Percentiles rank a stretch among this genome's conserved stretches.
phyloP scores from a whole-genome alignment of 2,113 vertebrate genomes.

The Dermatemys mawii region DNA sequence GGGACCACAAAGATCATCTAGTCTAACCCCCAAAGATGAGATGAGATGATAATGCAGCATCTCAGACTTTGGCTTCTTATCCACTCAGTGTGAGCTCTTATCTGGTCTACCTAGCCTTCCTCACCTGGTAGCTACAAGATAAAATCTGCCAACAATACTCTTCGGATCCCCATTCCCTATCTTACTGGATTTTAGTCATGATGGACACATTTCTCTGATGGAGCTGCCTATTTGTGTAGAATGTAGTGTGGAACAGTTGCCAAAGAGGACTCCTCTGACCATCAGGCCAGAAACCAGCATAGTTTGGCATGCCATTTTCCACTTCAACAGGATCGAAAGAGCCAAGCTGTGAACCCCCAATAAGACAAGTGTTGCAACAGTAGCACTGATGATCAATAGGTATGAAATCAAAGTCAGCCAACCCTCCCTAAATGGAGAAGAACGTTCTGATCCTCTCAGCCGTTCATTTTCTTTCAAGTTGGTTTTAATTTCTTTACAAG shows the following conservation, averaged over 20 bases:
- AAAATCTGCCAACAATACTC: not conserved
- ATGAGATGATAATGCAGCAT: not conserved
- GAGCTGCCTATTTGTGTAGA: not conserved
- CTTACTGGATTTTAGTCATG: not conserved
- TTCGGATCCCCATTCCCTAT: not conserved
- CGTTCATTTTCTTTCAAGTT: not conserved
- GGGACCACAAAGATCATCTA: too few relatives aligned
- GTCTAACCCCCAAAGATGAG: too few relatives aligned
- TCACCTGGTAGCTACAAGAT: not conserved
- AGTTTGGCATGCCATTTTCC: conserved; percentile 28
- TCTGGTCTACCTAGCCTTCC: not conserved
- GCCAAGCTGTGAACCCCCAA: not conserved
- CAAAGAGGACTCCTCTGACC: not conserved
- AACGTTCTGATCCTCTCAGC: not conserved
- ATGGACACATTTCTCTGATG: not conserved
- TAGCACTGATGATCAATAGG: rapidly evolving
- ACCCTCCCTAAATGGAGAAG: not conserved
- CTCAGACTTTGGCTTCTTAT: not conserved
- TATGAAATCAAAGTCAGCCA: not conserved
- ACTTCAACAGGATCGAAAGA: conserved; percentile 29
- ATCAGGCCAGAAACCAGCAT: not conserved
- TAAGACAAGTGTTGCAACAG: not conserved
- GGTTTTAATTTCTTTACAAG: conserved; percentile 1
- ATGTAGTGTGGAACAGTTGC: not conserved
- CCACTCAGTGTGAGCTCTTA: not conserved